phyloP scores from a whole-genome alignment of 1,140 invertebrate species.

The Drosophila fuyamai region DNA sequence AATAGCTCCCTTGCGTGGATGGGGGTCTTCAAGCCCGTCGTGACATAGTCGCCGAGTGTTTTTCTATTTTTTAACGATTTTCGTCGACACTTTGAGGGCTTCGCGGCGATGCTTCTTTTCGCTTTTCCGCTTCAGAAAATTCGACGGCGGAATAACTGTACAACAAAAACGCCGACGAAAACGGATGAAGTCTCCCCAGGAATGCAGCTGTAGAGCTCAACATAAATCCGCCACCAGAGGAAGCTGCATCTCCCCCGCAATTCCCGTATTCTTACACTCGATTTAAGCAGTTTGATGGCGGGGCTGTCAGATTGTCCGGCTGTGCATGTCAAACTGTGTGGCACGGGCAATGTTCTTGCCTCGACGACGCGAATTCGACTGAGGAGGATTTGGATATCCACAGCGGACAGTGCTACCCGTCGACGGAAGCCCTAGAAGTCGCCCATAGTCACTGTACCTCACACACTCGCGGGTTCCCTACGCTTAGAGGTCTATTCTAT shows the following conservation, averaged over 20 bases:
- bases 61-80: constrained; percentile 78
- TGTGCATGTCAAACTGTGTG: constrained; percentile 56
- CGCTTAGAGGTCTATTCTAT: background rate
- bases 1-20: constrained; percentile 9
- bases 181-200: constrained; percentile 5
- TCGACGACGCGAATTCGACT: constrained; percentile 69
- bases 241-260: constrained; percentile 26
- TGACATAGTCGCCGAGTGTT: constrained; percentile 65
- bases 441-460: constrained; percentile 7
- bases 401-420: constrained; percentile 25
- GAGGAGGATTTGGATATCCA: constrained; percentile 49
- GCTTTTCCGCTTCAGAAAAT: constrained; percentile 40
- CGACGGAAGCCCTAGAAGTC: constrained; percentile 63
- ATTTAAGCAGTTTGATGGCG: constrained; percentile 12
- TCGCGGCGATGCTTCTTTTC: constrained; percentile 41
- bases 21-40: constrained; percentile 44
- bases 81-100: constrained; percentile 68
- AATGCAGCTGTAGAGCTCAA: constrained; percentile 16
- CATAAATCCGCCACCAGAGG: constrained; percentile 16
- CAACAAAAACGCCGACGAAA: constrained; percentile 24
- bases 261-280: background rate
- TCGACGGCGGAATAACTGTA: constrained; percentile 46
- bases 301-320: constrained; percentile 12
- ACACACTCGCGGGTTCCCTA: constrained; percentile 30
- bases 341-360: constrained; percentile 46